Percentiles rank a stretch among this genome's conserved stretches.
Conservation (phyloP, 2,797 vertebrate genomes). For the Syngnathus rostellatus region DNA sequence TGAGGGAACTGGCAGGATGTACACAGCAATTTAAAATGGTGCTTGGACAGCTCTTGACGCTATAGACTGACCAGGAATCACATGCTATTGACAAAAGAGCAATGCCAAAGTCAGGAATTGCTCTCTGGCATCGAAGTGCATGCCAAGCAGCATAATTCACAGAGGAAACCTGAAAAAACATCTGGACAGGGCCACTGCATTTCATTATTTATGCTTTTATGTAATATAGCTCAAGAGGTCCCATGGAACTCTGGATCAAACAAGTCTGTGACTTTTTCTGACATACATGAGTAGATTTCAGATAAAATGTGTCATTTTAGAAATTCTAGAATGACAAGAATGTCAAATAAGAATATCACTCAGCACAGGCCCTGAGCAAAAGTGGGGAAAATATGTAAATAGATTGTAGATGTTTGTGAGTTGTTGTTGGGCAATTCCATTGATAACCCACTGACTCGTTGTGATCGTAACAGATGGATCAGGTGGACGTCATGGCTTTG, state of each 20-base stretch:
- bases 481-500: neutral
- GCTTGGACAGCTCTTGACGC: conserved; percentile 81
- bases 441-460: neutral
- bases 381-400: neutral
- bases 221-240: neutral
- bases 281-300: neutral
- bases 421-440: neutral
- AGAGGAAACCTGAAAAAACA: neutral
- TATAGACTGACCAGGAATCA: conserved; percentile 52
- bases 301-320: neutral
- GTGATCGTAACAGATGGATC: neutral
- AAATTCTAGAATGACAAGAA: neutral
- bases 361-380: neutral
- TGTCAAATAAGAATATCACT: neutral
- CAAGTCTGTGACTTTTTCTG: neutral
- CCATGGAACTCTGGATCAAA: neutral
- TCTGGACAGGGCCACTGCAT: neutral
- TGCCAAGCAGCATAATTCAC: neutral
- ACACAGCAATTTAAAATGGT: conserved; percentile 90
- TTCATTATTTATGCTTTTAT: neutral
- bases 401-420: neutral
- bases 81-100: neutral
- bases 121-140: neutral
- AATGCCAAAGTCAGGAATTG: neutral
- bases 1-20: conserved; percentile 82